Base-by-base conservation (phyloP, 2,797 vertebrate species). In the Betta splendens region DNA sequence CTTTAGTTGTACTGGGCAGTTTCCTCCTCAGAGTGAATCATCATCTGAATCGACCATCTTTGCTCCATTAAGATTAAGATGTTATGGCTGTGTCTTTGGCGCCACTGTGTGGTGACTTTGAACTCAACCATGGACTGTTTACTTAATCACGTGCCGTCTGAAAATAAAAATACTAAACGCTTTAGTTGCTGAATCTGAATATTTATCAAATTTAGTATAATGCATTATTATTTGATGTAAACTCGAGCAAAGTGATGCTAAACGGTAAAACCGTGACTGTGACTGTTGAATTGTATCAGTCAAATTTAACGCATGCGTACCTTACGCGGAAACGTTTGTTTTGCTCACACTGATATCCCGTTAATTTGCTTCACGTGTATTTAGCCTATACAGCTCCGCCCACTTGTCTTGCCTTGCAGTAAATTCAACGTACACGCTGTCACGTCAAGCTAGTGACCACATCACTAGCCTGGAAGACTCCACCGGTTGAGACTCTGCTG, bases 401-500 rank as follows among this genome's bases (percentile, higher is more conserved):
- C 48, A 0, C 1, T 4, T 16, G 23, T 1, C 7, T 12, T 3
- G 25, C 10, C 26, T 4, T 31, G 2, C 0, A 0, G 1, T 0
- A 63, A 81, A 75, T 1, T 65, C 0, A 80, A 49, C 69, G 36
- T 1, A 36, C 67, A 37, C 21, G 7, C 63, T 68, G 72, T 79
- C 71, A 75, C 51, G 1, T 47, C 59, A 35, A 77, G 63, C 75
- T 5, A 72, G 69, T 31, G 69, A 79, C 67, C 53, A 50, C 70
- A 77, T 75, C 85, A 79, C 15, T 35, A n/a, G 33, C 62, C 48
- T 46, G 48, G 20, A 68, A 21, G 39, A 31, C 42, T 76, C 49
- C 39, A 5, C 77, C 79, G 80, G 79, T 70, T 61, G 62, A 58
- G 45, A 72, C 72, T 76, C 40, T 81, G 81, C 72, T 82, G 72